These are phyloP conservation scores for Lampris incognitus DNA, from an alignment of 2,113 vertebrate genomes.

Conservation along the genomic window DNA sequence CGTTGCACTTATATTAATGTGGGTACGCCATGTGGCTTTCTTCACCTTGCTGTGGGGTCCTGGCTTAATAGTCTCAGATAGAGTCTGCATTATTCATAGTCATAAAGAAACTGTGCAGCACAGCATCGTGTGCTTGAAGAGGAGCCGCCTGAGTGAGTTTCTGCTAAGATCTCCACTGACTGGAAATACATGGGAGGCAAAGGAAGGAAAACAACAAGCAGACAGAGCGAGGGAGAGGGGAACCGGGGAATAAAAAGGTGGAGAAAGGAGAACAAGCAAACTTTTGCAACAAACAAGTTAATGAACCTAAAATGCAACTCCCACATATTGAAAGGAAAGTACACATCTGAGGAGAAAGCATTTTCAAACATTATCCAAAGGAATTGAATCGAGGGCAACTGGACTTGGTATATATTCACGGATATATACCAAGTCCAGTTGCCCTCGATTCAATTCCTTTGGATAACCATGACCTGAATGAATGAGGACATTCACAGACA, in stretches of 20 bases:
- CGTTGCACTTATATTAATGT: background rate
- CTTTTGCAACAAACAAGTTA: background rate
- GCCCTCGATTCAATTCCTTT: no score
- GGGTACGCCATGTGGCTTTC: constrained; percentile 17
- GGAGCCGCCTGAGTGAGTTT: constrained; percentile 39
- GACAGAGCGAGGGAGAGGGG: background rate
- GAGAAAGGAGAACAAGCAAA: background rate
- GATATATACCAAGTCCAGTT: no score
- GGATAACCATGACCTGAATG: no score
- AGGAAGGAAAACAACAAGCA: constrained; percentile 23
- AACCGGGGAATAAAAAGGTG: background rate
- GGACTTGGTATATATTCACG: no score
- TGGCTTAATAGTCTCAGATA: constrained; percentile 59
- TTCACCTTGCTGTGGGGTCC: constrained; percentile 1
- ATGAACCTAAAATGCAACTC: background rate
- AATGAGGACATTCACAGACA: no score
- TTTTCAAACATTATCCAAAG: no score
- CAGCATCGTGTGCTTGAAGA: constrained; percentile 39
- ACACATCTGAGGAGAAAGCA: no score
- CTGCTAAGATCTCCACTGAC: constrained; percentile 50
- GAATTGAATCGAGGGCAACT: no score
- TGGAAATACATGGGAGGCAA: constrained; percentile 50
- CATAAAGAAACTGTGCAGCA: constrained; percentile 36
- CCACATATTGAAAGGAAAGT: no score
- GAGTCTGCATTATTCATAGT: constrained; percentile 67